These are phyloP conservation scores for Diorhabda sublineata DNA, from an alignment of 1,140 invertebrate species.

Conservation along the genomic window DNA sequence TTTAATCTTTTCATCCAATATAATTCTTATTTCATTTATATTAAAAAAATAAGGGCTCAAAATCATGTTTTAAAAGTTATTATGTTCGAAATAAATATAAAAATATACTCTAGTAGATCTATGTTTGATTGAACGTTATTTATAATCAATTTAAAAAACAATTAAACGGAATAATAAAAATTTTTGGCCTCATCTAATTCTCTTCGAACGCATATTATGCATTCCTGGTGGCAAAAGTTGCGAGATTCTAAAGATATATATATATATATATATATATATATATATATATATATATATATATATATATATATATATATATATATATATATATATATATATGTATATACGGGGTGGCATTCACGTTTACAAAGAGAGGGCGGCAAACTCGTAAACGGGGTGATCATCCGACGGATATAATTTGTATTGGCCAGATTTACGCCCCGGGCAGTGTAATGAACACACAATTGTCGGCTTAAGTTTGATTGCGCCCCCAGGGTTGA, in stretches of 20 bases:
- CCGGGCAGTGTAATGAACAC: conserved; percentile 48
- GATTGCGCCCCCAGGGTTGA: conserved; percentile 39
- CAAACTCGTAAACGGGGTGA: conserved; percentile 29
- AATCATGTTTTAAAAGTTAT: too few species aligned
- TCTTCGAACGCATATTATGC: conserved; percentile 29
- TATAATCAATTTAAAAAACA: background rate
- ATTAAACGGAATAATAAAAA: background rate
- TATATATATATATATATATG: conserved; percentile 4
- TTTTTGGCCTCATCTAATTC: background rate
- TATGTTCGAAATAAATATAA: too few species aligned
- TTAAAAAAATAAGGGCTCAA: too few species aligned
- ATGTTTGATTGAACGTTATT: background rate
- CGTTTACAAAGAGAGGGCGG: conserved; percentile 20
- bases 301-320: conserved; percentile 24
- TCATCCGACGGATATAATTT: conserved; percentile 47
- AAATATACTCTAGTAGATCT: background rate
- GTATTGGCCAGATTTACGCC: conserved; percentile 50
- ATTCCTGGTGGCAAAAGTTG: conserved; percentile 41
- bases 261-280: conserved; percentile 18
- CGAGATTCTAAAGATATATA: conserved; percentile 31
- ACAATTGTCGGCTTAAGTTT: conserved; percentile 49
- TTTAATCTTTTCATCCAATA: too few species aligned
- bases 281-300: conserved; percentile 1
- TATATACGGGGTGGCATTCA: conserved; percentile 26
- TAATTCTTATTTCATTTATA: too few species aligned